Percentiles rank a stretch among this genome's conserved stretches.
These are phyloP conservation scores for Macroglossus sobrinus DNA, from an alignment of 2,113 vertebrate genomes.

Conservation along the genomic window DNA sequence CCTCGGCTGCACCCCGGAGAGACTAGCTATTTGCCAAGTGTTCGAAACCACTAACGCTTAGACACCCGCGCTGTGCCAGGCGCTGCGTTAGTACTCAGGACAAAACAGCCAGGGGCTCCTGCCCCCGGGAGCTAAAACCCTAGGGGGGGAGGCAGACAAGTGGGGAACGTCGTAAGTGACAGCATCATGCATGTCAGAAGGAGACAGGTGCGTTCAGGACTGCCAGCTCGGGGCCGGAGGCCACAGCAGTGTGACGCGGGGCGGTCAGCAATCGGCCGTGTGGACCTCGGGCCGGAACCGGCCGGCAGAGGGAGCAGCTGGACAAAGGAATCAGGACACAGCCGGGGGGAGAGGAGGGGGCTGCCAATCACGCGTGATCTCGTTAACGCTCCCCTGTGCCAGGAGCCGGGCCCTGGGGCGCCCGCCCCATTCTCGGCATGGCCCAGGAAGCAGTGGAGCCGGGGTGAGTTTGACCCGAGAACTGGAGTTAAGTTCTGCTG, in stretches of 20 bases:
- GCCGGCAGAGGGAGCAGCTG: neutral
- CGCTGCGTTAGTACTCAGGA: neutral
- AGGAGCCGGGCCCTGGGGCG: no score
- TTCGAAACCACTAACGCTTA: neutral
- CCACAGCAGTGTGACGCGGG: neutral
- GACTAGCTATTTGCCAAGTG: neutral
- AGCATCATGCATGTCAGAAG: neutral
- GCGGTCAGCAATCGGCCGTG: neutral
- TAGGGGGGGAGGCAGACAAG: neutral
- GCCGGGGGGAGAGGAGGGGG: no score
- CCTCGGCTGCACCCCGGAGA: neutral
- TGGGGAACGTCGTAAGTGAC: neutral
- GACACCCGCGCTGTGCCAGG: neutral
- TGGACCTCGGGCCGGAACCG: accelerated
- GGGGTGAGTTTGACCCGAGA: neutral
- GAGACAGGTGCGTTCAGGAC: neutral
- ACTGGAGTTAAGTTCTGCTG: neutral
- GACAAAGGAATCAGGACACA: neutral
- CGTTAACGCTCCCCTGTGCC: accelerated
- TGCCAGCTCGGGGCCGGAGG: no score
- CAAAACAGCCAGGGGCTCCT: neutral
- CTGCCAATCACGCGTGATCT: no score
- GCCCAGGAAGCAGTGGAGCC: neutral
- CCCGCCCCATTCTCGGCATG: neutral
- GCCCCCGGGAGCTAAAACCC: neutral